Evolutionary conservation across 2,888 invertebrate genomes (phyloP), one percentile per base, ranked within the genome.

Genomic region (Timandra comae): DNA sequence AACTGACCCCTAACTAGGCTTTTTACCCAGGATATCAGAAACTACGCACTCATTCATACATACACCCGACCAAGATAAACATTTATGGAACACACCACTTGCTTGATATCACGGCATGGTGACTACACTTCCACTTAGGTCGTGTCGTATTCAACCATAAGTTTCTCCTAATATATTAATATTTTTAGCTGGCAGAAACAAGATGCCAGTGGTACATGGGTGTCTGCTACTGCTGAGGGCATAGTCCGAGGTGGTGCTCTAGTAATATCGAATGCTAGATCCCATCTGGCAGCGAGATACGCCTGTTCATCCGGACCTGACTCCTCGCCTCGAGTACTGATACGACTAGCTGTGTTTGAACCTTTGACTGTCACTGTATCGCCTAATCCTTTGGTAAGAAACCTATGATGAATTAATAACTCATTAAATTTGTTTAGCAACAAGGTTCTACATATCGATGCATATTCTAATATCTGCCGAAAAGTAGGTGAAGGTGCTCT

Each of bases 291-390:
- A 1, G 90, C 91, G 0, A 74, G 89, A 46, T 94, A 93, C 73
- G 88, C 90, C 20, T 94, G 93, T 64, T 88, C 90, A n/a, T 89
- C 90, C 5, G 90, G 88, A 38, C 90, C 91, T 46, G 87, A 90
- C 29, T 85, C 90, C 23, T 88, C 90, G 29, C 89, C 91, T 38
- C 82, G 90, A 35, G 85, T 91, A 22, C 87, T 91, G 41, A 88
- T 91, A 25, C 86, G 88, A 42, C 74, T 93, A 13, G 87, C 87
- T 7, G 90, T 93, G 5, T 89, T 88, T 42, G 90, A 91, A 47
- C 89, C 91, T 22, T 74, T 93, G 33, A 86, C 87, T 37, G 89
- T 90, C n/a, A 86, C 87, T 27, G 87, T 92, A 25, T 76, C 88
- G 6, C 91, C 91, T 0, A 89, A 88, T 48, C 85, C 90, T 20